Evolutionary conservation across 2,797 vertebrate species (phyloP).

Genomic region (Syndactyla subalaris): DNA sequence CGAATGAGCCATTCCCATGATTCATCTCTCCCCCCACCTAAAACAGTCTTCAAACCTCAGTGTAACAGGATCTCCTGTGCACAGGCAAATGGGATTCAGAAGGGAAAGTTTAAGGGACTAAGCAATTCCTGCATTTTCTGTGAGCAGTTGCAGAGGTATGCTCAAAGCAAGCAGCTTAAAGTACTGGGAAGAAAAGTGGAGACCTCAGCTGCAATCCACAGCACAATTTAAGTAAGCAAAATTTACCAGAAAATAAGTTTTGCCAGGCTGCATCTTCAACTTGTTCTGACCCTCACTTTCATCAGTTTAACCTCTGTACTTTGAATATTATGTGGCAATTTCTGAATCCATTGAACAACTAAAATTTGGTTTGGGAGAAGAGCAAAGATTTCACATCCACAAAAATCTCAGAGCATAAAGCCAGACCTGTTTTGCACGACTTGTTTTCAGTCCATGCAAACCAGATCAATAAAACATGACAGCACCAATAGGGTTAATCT

Average conservation of each 20-base stretch:
- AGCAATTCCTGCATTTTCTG: background rate
- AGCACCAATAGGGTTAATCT: background rate
- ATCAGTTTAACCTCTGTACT: background rate
- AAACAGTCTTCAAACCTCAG: background rate
- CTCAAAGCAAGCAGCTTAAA: background rate
- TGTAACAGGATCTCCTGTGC: background rate
- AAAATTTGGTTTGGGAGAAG: background rate
- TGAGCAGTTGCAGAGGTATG: background rate
- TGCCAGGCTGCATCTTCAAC: background rate
- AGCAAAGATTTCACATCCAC: background rate
- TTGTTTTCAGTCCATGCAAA: background rate
- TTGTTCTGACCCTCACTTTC: background rate
- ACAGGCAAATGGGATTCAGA: background rate
- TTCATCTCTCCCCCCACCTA: rapidly evolving
- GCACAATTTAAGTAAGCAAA: rapidly evolving
- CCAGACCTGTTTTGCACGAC: background rate
- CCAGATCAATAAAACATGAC: background rate
- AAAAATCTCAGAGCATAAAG: background rate
- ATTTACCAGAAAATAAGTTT: background rate
- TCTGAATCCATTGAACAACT: background rate
- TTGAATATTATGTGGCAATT: background rate
- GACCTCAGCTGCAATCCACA: background rate
- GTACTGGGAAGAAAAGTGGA: background rate
- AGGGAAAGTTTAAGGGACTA: background rate
- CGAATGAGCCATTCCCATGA: rapidly evolving